phyloP scores from a whole-genome alignment of 2,797 vertebrate genomes.

The Threskiornis aethiopicus region DNA sequence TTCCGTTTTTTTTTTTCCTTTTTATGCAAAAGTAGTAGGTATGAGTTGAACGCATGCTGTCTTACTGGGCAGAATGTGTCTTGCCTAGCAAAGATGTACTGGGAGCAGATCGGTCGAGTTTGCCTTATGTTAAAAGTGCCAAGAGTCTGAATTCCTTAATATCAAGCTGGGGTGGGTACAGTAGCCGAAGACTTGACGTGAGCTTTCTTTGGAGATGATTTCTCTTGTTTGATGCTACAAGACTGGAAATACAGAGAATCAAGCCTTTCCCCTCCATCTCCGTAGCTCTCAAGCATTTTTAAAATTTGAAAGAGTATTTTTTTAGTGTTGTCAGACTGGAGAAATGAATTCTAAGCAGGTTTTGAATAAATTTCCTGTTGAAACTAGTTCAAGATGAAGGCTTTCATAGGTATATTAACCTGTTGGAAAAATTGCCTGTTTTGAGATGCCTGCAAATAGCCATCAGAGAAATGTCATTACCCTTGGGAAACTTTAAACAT shows the following conservation, averaged over 20 bases:
- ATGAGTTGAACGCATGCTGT: not conserved
- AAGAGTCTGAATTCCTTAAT: not conserved
- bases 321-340: not conserved
- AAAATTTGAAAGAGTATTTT: not conserved
- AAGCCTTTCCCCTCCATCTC: not conserved
- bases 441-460: not conserved
- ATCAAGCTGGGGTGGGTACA: not conserved
- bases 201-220: not conserved
- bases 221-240: not conserved
- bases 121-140: not conserved
- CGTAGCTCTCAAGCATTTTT: not conserved
- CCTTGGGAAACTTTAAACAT: not conserved
- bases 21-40: not conserved
- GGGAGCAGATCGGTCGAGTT: not conserved
- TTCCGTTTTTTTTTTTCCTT: not conserved
- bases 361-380: not conserved
- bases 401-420: not conserved
- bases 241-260: not conserved
- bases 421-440: not conserved
- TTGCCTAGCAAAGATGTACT: not conserved
- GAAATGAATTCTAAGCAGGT: not conserved
- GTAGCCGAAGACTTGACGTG: rapidly evolving
- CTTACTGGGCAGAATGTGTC: not conserved
- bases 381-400: not conserved
- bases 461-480: not conserved